These are phyloP conservation scores for Geopemphigus sp. DNA, from an alignment of 1,140 invertebrate species.

Conservation along the genomic window DNA sequence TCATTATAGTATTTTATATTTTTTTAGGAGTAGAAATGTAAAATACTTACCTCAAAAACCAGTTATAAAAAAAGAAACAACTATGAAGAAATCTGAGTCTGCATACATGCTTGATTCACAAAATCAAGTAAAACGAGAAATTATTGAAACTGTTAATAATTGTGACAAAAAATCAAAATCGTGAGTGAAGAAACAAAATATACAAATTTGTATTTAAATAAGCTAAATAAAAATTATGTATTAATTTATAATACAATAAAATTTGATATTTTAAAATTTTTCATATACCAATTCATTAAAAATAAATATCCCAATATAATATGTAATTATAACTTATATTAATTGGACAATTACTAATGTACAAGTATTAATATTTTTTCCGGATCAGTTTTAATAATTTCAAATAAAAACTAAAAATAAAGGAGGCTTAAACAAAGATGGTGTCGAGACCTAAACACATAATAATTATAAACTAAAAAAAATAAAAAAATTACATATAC, in stretches of 20 bases:
- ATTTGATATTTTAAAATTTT: neutral
- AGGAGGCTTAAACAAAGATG: no score
- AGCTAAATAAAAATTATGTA: neutral
- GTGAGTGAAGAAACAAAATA: constrained; percentile 8
- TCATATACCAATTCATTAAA: neutral
- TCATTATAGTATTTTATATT: neutral
- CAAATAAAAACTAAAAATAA: no score
- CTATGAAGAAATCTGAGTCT: constrained; percentile 32
- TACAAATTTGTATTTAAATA: neutral
- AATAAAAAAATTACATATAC: no score
- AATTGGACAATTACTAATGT: no score
- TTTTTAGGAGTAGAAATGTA: neutral
- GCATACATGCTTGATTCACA: neutral
- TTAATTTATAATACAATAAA: neutral
- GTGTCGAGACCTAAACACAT: no score
- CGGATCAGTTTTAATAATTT: no score
- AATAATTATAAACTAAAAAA: no score
- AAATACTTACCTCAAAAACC: constrained; percentile 6
- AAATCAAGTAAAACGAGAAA: constrained; percentile 23
- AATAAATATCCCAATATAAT: neutral
- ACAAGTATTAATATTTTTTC: no score
- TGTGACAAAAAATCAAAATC: constrained; percentile 19
- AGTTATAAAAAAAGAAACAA: neutral
- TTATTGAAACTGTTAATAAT: neutral
- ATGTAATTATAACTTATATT: no score